Percentiles rank a stretch among this genome's conserved stretches.
Evolutionary conservation across 1,140 invertebrate genomes (phyloP).

Genomic region (Ostrea edulis): DNA sequence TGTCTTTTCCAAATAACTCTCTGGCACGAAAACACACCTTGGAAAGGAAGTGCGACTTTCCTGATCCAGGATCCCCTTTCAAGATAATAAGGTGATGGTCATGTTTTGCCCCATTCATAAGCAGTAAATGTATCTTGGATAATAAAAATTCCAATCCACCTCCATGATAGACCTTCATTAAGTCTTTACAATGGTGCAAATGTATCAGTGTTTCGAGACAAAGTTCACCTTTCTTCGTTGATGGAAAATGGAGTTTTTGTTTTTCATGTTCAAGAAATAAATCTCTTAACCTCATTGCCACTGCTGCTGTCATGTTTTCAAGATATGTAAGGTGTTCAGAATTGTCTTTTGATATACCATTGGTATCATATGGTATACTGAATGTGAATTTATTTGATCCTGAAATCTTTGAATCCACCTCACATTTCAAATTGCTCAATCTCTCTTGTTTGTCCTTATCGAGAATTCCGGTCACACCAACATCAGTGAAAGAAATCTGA

Average conservation of each 20-base stretch:
- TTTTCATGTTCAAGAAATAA: conserved; percentile 37
- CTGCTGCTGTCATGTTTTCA: conserved; percentile 53
- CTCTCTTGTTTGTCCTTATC: neutral
- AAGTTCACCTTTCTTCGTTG: conserved; percentile 23
- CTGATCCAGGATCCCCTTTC: conserved; percentile 58
- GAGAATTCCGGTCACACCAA: neutral
- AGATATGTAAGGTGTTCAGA: conserved; percentile 49
- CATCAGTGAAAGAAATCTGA: neutral
- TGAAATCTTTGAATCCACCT: neutral
- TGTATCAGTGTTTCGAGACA: conserved; percentile 57
- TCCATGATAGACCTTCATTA: conserved; percentile 10
- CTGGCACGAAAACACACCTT: conserved; percentile 51
- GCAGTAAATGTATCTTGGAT: conserved; percentile 52
- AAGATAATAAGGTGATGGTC: conserved; percentile 65
- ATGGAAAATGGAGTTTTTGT: neutral
- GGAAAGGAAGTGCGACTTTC: conserved; percentile 62
- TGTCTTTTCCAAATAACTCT: conserved; percentile 60
- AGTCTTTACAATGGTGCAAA: conserved; percentile 53
- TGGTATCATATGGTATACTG: neutral
- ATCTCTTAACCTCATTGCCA: conserved; percentile 40
- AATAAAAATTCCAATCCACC: conserved; percentile 53
- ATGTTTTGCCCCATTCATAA: conserved; percentile 50
- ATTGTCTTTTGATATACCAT: neutral
- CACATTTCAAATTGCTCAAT: conserved; percentile 23
- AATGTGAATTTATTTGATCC: conserved; percentile 22